phyloP scores from a whole-genome alignment of 2,797 vertebrate genomes.

The Balearica regulorum region DNA sequence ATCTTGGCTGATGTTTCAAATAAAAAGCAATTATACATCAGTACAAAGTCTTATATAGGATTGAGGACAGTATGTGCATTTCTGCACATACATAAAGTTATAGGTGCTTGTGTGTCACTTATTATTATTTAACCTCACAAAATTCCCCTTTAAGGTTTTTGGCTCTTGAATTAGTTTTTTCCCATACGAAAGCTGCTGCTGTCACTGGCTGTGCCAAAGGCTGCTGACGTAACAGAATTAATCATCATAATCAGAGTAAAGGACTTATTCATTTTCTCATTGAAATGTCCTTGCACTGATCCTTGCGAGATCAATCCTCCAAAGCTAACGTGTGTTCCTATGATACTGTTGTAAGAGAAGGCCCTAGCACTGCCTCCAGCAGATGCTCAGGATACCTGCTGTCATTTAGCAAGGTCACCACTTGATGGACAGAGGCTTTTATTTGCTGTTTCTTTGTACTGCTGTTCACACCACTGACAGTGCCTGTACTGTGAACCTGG shows the following conservation, averaged over 20 bases:
- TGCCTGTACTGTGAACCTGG: neutral
- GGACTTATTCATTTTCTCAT: constrained; percentile 18
- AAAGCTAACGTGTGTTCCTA: neutral
- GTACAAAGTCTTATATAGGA: neutral
- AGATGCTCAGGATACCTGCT: neutral
- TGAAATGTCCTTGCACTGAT: constrained; percentile 6
- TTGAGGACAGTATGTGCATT: neutral
- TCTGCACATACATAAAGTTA: neutral
- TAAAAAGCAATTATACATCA: neutral
- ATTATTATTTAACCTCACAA: neutral
- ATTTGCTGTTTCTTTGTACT: neutral
- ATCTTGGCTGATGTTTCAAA: neutral
- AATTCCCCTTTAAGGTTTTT: neutral
- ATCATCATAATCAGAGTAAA: constrained; percentile 37
- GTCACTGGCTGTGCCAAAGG: constrained; percentile 4
- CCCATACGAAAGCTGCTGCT: neutral
- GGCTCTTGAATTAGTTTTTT: neutral
- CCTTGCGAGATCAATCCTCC: neutral
- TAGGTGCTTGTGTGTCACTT: neutral
- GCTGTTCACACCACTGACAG: neutral
- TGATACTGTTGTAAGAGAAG: neutral
- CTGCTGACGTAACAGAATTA: constrained; percentile 49
- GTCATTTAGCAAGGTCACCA: neutral
- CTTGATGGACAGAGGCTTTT: neutral
- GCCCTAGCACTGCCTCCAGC: neutral